A percentile compares a stretch with the other conserved stretches of the same genome.
Conservation (phyloP, 2,888 invertebrate genomes). For the Mesorhabditis sp. region DNA sequence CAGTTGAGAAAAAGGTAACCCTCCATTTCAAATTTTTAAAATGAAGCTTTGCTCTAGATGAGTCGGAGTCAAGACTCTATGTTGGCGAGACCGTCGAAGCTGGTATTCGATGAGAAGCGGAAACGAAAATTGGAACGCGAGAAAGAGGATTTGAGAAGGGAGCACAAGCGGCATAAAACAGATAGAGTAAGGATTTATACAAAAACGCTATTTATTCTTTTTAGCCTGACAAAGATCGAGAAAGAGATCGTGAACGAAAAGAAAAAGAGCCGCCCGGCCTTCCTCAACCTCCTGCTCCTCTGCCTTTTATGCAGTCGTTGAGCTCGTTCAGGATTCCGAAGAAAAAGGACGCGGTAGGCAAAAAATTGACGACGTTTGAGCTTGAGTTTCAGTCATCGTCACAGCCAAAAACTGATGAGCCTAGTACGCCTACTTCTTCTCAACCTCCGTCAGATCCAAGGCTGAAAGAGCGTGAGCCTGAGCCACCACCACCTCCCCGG, state of each 20-base stretch:
- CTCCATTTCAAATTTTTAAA: neutral
- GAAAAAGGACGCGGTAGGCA: no score
- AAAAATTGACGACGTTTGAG: no score
- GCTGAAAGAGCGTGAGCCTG: neutral
- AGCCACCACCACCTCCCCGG: neutral
- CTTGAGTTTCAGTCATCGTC: neutral
- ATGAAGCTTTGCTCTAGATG: neutral
- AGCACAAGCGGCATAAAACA: neutral
- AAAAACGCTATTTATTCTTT: neutral
- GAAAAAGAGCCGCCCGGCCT: no score
- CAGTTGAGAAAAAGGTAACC: conserved; percentile 4
- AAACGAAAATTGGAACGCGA: conserved; percentile 1
- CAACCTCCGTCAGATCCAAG: neutral
- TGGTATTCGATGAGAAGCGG: neutral
- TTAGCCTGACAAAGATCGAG: neutral
- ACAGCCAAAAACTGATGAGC: neutral
- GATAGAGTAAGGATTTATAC: neutral
- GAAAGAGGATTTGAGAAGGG: neutral
- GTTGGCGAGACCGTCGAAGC: neutral
- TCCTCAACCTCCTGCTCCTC: neutral
- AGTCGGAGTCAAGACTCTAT: neutral
- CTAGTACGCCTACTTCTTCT: neutral
- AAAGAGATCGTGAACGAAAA: neutral
- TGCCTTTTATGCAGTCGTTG: neutral
- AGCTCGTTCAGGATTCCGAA: neutral